Percentiles rank a stretch among this genome's conserved stretches.
Conservation (phyloP, 2,113 vertebrate species). For the Empidonax alnorum region DNA sequence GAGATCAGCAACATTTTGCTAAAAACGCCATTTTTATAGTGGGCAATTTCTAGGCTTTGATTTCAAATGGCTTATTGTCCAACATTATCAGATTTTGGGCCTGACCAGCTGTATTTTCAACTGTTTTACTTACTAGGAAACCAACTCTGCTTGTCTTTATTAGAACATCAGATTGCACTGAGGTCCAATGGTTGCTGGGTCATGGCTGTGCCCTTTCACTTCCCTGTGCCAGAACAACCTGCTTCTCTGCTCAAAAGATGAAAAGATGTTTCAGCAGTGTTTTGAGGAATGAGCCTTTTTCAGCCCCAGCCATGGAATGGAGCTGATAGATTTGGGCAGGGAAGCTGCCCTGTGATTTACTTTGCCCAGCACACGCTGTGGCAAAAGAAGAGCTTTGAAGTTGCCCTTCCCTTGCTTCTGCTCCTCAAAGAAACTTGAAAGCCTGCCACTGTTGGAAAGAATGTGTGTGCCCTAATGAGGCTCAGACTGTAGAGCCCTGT, state of each 20-base stretch:
- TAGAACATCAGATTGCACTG: neutral
- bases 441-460: neutral
- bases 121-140: neutral
- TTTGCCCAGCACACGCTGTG: neutral
- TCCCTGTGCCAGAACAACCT: neutral
- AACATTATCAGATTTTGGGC: neutral
- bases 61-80: neutral
- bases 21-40: neutral
- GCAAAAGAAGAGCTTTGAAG: neutral
- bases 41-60: neutral
- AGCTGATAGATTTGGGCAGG: neutral
- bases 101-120: neutral
- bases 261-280: neutral
- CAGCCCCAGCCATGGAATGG: neutral
- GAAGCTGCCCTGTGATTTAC: neutral
- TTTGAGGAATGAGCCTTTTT: neutral
- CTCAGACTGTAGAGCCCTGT: accelerated
- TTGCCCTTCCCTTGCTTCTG: neutral
- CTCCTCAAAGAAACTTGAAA: neutral
- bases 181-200: neutral
- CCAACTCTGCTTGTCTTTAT: neutral
- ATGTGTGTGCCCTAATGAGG: neutral
- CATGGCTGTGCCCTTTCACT: neutral
- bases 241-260: neutral
- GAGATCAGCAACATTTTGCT: neutral